A percentile compares a stretch with the other conserved stretches of the same genome.
Conservation (phyloP, 2,797 vertebrate species). For the Spinus pinus region DNA sequence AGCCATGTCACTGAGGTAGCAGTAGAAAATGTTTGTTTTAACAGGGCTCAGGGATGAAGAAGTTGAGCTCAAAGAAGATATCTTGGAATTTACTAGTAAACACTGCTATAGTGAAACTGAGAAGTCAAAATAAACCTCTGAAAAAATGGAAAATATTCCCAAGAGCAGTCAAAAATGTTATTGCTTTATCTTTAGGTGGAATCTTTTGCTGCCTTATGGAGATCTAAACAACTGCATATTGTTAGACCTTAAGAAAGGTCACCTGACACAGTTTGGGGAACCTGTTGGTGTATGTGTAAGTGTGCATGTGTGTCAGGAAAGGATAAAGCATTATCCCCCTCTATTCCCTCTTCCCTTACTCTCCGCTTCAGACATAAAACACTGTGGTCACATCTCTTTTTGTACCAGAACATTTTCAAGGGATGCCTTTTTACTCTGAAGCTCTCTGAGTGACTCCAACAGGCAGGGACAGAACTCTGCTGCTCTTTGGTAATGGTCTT, state of each 20-base stretch:
- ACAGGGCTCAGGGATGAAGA: not conserved
- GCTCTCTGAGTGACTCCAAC: not conserved
- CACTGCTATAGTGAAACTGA: not conserved
- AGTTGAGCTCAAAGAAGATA: not conserved
- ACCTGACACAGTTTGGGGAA: not conserved
- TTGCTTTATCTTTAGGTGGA: not conserved
- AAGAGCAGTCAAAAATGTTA: not conserved
- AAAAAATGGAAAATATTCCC: not conserved
- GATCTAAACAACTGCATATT: not conserved
- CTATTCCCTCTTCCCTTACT: not conserved
- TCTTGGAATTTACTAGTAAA: not conserved
- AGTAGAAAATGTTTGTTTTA: not conserved
- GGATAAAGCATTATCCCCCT: not conserved
- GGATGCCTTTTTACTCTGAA: not conserved
- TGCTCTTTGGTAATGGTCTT: not conserved
- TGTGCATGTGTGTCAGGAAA: not conserved
- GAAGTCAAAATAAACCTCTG: not conserved
- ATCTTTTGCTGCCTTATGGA: not conserved
- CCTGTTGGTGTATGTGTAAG: not conserved
- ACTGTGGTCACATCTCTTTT: not conserved
- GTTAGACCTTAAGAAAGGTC: not conserved
- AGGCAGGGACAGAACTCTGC: not conserved
- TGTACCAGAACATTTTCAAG: not conserved
- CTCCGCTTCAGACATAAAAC: not conserved
- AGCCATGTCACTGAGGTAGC: not conserved